These are phyloP conservation scores for Spongilla lacustris DNA, from an alignment of 37 sponge, comb jelly and placozoan species.

Conservation along the genomic window DNA sequence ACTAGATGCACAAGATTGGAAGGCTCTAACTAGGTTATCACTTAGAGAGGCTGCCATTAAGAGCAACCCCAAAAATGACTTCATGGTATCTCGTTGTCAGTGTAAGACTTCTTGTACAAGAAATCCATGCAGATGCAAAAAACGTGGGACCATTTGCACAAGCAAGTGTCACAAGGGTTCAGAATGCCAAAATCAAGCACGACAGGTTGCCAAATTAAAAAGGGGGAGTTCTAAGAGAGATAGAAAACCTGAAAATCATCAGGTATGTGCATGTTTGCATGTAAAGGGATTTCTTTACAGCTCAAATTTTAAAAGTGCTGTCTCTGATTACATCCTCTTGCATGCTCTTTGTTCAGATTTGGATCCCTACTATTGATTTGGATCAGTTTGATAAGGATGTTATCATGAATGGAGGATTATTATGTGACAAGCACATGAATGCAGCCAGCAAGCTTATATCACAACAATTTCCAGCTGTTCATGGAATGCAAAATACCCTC, in stretches of 20 bases:
- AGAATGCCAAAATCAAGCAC: slow-evolving; percentile 21
- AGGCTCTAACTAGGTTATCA: slow-evolving; percentile 8
- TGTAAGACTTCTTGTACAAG: slow-evolving; percentile 23
- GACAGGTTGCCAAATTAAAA: no score
- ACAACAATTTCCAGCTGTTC: slow-evolving; percentile 10
- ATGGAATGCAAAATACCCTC: slow-evolving; percentile 12
- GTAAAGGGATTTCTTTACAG: no score
- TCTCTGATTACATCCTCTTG: no score
- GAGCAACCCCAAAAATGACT: slow-evolving; percentile 23
- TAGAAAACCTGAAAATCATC: no score
- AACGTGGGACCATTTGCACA: slow-evolving; percentile 9
- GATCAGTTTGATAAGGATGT: neutral
- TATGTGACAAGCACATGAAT: slow-evolving; percentile 20
- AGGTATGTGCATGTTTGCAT: no score
- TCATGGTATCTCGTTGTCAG: slow-evolving; percentile 7
- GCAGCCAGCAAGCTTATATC: slow-evolving; percentile 9
- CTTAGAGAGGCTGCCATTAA: slow-evolving; percentile 37
- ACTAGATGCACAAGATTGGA: slow-evolving; percentile 6
- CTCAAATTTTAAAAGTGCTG: no score
- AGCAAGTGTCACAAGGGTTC: slow-evolving; percentile 36
- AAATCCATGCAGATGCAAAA: slow-evolving; percentile 5
- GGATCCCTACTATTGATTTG: neutral
- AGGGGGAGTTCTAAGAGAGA: no score
- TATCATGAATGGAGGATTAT: neutral
- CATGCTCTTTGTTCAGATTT: neutral